Evolutionary conservation across 2,888 invertebrate species (phyloP).

Genomic region (Thymelicus sylvestris): DNA sequence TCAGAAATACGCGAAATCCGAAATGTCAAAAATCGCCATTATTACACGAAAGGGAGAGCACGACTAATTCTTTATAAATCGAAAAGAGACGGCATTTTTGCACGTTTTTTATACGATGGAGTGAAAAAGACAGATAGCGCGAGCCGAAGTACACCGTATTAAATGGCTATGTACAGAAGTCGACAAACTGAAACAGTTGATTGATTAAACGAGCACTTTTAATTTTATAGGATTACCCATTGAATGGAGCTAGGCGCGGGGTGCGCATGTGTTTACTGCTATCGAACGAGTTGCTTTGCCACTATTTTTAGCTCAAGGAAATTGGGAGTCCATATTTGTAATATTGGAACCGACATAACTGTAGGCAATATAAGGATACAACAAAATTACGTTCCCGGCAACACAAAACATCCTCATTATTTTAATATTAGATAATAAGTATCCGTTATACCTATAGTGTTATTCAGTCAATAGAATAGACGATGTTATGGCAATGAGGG

Average conservation of each 20-base stretch:
- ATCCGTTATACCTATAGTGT: too few species aligned
- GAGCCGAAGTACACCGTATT: constrained; percentile 41
- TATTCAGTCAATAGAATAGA: too few species aligned
- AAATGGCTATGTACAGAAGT: constrained; percentile 54
- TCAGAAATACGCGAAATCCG: constrained; percentile 50
- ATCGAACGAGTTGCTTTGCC: constrained; percentile 70
- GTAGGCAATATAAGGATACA: background rate
- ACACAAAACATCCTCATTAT: too few species aligned
- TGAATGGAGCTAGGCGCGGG: constrained; percentile 53
- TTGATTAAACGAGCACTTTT: constrained; percentile 6
- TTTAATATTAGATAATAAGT: too few species aligned
- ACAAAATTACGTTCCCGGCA: too few species aligned
- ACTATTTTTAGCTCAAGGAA: constrained; percentile 68
- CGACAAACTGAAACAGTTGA: constrained; percentile 19
- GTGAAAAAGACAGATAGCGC: constrained; percentile 52
- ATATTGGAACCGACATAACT: constrained; percentile 31
- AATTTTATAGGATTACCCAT: constrained; percentile 44
- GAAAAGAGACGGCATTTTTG: constrained; percentile 52
- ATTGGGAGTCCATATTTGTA: constrained; percentile 37
- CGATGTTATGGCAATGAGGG: too few species aligned
- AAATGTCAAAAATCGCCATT: constrained; percentile 78
- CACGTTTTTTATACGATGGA: constrained; percentile 25
- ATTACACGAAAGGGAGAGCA: constrained; percentile 46
- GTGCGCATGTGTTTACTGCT: constrained; percentile 75
- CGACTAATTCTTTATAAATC: constrained; percentile 53